Evolutionary conservation across 2,888 invertebrate species (phyloP).

Genomic region (Papilio protenor): DNA sequence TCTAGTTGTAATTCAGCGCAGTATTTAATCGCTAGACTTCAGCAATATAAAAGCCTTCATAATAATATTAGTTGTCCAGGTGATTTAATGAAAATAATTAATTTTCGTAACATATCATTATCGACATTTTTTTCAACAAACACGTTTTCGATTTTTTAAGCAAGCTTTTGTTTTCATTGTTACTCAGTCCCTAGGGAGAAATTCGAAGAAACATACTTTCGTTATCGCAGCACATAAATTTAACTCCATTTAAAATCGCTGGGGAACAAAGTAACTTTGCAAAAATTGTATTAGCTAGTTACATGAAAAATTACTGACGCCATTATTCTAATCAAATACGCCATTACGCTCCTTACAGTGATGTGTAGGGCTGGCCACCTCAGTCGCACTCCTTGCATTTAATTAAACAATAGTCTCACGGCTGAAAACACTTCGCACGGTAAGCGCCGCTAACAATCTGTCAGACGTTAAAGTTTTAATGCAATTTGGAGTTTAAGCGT

Average conservation of each 20-base stretch:
- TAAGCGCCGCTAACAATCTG: no score
- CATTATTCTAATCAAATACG: conserved; percentile 13
- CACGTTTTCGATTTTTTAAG: background rate
- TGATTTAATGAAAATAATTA: background rate
- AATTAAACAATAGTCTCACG: no score
- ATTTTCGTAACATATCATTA: background rate
- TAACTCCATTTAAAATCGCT: conserved; percentile 6
- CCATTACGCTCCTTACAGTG: conserved; percentile 1
- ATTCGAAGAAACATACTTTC: conserved; percentile 8
- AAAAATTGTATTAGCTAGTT: background rate
- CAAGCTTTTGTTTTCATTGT: background rate
- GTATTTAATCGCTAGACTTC: no score
- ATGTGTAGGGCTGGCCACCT: background rate
- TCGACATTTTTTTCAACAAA: background rate
- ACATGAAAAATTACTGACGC: conserved; percentile 24
- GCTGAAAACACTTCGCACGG: no score
- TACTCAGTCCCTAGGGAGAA: background rate
- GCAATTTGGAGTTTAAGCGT: no score
- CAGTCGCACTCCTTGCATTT: no score
- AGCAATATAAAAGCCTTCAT: background rate
- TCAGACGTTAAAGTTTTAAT: no score
- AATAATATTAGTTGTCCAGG: background rate
- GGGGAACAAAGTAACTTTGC: background rate
- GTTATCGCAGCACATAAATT: background rate
- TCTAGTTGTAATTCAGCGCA: no score